These are phyloP conservation scores for Tholera decimalis DNA, from an alignment of 2,888 invertebrate genomes.

Conservation along the genomic window DNA sequence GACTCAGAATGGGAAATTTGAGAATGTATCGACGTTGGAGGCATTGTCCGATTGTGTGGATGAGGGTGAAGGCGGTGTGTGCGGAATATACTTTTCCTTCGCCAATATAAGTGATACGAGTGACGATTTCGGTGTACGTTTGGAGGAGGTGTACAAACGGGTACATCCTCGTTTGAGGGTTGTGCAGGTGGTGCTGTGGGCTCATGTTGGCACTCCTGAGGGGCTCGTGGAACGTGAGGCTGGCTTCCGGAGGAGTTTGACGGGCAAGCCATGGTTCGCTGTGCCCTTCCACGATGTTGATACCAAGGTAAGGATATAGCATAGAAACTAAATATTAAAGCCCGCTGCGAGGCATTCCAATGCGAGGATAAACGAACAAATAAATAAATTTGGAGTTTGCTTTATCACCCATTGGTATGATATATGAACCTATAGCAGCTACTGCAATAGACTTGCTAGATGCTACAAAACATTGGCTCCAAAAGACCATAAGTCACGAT, in stretches of 20 bases:
- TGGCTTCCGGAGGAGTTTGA: constrained; percentile 92
- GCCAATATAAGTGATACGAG: constrained; percentile 93
- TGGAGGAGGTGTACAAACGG: constrained; percentile 91
- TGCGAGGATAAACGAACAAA: too few species aligned
- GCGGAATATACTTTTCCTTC: constrained; percentile 94
- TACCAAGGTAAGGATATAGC: constrained; percentile 90
- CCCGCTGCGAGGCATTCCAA: too few species aligned
- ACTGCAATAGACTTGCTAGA: not conserved
- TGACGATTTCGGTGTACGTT: constrained; percentile 93
- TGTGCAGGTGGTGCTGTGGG: constrained; percentile 94
- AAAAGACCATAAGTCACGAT: constrained; percentile 6
- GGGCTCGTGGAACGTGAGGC: constrained; percentile 93
- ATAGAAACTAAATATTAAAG: not conserved
- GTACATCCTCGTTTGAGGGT: constrained; percentile 91
- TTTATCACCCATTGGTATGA: too few species aligned
- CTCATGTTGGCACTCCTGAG: constrained; percentile 90
- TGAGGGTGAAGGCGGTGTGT: constrained; percentile 88
- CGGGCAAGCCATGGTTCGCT: constrained; percentile 94
- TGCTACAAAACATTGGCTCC: constrained; percentile 10
- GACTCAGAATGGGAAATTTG: constrained; percentile 86
- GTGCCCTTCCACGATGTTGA: constrained; percentile 94
- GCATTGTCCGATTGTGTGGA: constrained; percentile 87
- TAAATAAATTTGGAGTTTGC: too few species aligned
- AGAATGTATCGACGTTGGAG: constrained; percentile 85
- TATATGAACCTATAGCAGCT: too few species aligned